Conservation (phyloP, 2,797 vertebrate genomes). For the Sebastes cheni region DNA sequence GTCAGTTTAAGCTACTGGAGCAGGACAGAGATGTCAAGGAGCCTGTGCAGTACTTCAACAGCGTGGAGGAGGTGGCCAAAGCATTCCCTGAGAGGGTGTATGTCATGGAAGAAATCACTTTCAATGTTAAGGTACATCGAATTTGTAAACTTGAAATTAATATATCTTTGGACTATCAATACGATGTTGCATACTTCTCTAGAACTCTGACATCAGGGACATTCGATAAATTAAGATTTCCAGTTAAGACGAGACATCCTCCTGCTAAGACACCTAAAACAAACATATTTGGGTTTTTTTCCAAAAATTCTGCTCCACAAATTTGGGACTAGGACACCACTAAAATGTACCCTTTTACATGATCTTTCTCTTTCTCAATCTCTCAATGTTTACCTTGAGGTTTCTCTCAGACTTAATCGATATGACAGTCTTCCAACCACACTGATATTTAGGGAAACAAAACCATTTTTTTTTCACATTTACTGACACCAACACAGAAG, state of each 20-base stretch:
- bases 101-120: slow-evolving; percentile 99
- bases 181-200: neutral
- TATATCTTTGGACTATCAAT: neutral
- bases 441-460: neutral
- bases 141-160: neutral
- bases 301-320: neutral
- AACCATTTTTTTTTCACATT: neutral
- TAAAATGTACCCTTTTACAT: neutral
- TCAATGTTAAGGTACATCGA: slow-evolving; percentile 95
- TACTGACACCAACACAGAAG: neutral
- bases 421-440: neutral
- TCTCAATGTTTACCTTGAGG: neutral
- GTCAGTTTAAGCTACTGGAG: slow-evolving; percentile 98
- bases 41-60: slow-evolving; percentile 98
- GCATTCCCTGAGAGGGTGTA: slow-evolving; percentile 99
- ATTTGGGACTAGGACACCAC: neutral
- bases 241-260: neutral
- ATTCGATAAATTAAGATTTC: neutral
- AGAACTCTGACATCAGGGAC: neutral
- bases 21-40: slow-evolving; percentile 99
- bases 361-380: too few relatives aligned
- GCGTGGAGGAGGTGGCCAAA: slow-evolving; percentile 99
- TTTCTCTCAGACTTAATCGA: neutral
- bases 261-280: neutral
- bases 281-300: neutral